Evolutionary conservation across 2,797 vertebrate species (phyloP).

Genomic region (Helostoma temminkii): DNA sequence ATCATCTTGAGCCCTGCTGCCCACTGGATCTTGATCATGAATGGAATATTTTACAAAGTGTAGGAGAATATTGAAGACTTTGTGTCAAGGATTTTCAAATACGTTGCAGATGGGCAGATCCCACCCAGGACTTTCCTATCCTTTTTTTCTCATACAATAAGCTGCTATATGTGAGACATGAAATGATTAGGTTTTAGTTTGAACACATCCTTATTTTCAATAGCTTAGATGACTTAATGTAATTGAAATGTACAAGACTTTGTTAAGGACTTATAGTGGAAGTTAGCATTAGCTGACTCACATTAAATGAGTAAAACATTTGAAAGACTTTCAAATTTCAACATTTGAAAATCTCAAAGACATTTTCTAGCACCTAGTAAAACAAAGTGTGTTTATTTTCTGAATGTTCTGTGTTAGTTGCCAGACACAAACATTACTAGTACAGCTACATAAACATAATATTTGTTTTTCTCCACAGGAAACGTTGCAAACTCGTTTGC

Average conservation of each 20-base stretch:
- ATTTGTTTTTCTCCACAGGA: conserved; percentile 81
- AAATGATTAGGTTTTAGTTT: conserved; percentile 70
- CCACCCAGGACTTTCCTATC: conserved; percentile 81
- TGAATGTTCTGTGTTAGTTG: no score
- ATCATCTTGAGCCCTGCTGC: conserved; percentile 70
- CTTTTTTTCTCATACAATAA: conserved; percentile 79
- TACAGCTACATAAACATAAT: conserved; percentile 18
- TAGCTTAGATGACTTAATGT: conserved; percentile 81
- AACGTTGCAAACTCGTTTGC: conserved; percentile 95
- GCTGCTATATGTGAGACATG: conserved; percentile 71
- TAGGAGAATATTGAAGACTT: conserved; percentile 68
- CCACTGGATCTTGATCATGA: conserved; percentile 76
- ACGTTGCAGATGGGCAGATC: conserved; percentile 77
- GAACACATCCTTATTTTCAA: conserved; percentile 85
- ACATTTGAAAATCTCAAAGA: no score
- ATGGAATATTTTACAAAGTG: conserved; percentile 76
- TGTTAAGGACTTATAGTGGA: conserved; percentile 63
- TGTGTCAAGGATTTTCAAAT: conserved; percentile 63
- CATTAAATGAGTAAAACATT: neutral
- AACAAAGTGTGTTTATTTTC: no score
- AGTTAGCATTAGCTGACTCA: conserved; percentile 41
- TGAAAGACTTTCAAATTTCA: no score
- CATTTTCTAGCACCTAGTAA: no score
- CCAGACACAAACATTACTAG: neutral
- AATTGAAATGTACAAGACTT: conserved; percentile 78